These are phyloP conservation scores for Tetranychus truncatus DNA, from an alignment of 2,888 invertebrate genomes.

Conservation along the genomic window DNA sequence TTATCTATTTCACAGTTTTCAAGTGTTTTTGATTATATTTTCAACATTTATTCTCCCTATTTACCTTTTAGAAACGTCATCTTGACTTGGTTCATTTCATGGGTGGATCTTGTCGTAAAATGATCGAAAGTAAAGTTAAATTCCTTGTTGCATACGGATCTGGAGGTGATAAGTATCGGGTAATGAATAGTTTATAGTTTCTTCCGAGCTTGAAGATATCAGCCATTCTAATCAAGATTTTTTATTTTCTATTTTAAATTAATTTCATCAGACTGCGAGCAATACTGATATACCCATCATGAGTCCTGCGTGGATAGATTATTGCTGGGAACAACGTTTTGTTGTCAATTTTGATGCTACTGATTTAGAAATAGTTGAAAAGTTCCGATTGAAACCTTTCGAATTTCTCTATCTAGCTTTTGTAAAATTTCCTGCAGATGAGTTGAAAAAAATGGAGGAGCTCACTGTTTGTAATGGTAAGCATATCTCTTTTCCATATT, in stretches of 20 bases:
- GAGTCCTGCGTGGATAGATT: conserved; percentile 66
- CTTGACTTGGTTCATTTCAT: conserved; percentile 63
- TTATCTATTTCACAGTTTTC: not conserved
- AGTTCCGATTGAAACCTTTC: conserved; percentile 65
- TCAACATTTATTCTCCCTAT: not conserved
- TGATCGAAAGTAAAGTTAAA: conserved; percentile 61
- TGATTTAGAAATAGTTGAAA: conserved; percentile 32
- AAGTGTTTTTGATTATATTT: not conserved
- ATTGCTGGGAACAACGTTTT: conserved; percentile 59
- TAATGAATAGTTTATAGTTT: conserved; percentile 26
- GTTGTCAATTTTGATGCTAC: conserved; percentile 47
- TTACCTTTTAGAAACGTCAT: conserved; percentile 14
- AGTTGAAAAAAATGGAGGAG: conserved; percentile 76
- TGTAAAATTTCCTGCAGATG: conserved; percentile 71
- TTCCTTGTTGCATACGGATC: conserved; percentile 78
- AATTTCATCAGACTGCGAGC: conserved; percentile 50
- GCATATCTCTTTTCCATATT: not conserved
- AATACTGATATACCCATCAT: conserved; percentile 74
- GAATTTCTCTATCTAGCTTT: conserved; percentile 70
- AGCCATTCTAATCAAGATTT: conserved; percentile 7
- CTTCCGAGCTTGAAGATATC: not conserved
- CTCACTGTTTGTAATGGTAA: conserved; percentile 60
- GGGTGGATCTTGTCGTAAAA: conserved; percentile 85
- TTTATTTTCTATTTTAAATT: conserved; percentile 11
- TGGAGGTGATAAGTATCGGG: conserved; percentile 70